Conservation (phyloP, 2,113 vertebrate species). For the Telmatochromis sp. region DNA sequence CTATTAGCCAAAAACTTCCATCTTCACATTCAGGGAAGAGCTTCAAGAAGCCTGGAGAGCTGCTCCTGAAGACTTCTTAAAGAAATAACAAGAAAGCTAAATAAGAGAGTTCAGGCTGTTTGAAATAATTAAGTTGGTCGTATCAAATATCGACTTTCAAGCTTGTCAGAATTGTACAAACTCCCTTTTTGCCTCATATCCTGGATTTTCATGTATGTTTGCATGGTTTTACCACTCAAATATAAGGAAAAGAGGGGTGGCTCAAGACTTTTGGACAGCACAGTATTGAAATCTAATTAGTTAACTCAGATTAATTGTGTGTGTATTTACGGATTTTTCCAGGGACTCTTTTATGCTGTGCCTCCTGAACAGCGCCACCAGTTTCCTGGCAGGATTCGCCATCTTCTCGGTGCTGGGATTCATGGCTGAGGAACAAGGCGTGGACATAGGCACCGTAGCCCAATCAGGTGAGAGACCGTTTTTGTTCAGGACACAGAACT, state of each 20-base stretch:
- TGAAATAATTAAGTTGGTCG: background rate
- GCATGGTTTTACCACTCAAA: background rate
- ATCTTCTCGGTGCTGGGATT: conserved; percentile 74
- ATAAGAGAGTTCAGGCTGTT: background rate
- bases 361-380: conserved; percentile 70
- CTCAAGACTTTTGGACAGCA: background rate
- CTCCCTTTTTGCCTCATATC: background rate
- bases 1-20: background rate
- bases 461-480: conserved; percentile 53
- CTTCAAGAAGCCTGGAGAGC: background rate
- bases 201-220: background rate
- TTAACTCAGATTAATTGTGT: background rate
- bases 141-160: background rate
- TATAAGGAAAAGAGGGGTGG: background rate
- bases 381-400: conserved; percentile 71
- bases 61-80: background rate
- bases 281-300: background rate
- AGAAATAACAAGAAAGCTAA: background rate
- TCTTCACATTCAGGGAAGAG: background rate
- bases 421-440: conserved; percentile 70
- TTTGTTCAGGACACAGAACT: rapidly evolving
- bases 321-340: background rate
- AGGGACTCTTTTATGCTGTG: conserved; percentile 69
- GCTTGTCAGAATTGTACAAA: background rate
- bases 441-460: conserved; percentile 59